Base-by-base conservation (phyloP, 2,888 invertebrate genomes). In the Enchytraeus crypticus region DNA sequence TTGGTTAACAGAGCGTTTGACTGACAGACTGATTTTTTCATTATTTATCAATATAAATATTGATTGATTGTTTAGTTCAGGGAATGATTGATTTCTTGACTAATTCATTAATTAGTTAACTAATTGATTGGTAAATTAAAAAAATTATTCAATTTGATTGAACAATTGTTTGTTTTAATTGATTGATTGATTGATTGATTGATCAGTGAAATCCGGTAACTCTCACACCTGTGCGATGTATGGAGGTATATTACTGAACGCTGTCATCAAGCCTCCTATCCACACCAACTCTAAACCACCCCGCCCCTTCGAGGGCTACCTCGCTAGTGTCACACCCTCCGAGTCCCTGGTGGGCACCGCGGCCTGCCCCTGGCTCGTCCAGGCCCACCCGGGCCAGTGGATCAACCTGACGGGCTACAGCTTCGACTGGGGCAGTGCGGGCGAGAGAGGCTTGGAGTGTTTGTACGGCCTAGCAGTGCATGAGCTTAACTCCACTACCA, bases 361-460 rank as follows among this genome's bases (percentile, higher is more conserved):
- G 11, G 57, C 43, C 57, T 61, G 61, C 30, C 47, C 57, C 5
- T 61, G 61, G 61, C 43, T 61, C 55, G 30, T 61, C 57, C 43
- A 57, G 45, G 61, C 53, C 11, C 51, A 53, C 29, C 53, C 43
- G n/a, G 61, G 61, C 43, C 61, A 61, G 53, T n/a, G 32, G 47
- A 38, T 61, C 58, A 61, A 61, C 53, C 33, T 61, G 21, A 61
- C 58, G 11, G 51, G 59, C 34, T 61, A 33, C 33, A 43, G 57
- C 26, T 61, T 61, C 45, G 51, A 58, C 45, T 57, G 51, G 38
- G 46, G 34, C 46, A 27, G 29, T 26, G 49, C 14, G 49, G 14
- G 11, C 21, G 49, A 23, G 18, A 11, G n/a, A n/a, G n/a, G n/a
- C n/a, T n/a, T n/a, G n/a, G 49, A 47, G 21, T 47, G 49, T 23